Percentiles rank a stretch among this genome's conserved stretches.
Conservation (phyloP, 1,140 invertebrate species). For the Hirudo medicinalis region DNA sequence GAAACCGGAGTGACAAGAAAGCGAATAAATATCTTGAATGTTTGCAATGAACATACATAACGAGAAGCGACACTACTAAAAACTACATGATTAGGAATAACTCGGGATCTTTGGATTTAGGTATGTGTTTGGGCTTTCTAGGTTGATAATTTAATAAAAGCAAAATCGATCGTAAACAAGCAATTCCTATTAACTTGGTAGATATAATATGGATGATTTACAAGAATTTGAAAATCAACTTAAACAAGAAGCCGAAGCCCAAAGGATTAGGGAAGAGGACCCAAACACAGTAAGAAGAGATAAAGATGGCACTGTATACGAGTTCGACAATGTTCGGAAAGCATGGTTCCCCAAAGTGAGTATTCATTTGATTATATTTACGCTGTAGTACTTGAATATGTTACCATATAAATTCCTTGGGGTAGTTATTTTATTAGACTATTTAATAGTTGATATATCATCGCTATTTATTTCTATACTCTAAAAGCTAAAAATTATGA, state of each 20-base stretch:
- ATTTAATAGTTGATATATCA: too few species aligned
- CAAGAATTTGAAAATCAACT: constrained; percentile 41
- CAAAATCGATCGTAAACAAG: too few species aligned
- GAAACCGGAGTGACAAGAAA: too few species aligned
- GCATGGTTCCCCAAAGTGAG: constrained; percentile 84
- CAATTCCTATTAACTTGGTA: too few species aligned
- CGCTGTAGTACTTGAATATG: too few species aligned
- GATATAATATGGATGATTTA: constrained; percentile 16
- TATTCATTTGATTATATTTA: background rate
- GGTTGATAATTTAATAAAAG: too few species aligned
- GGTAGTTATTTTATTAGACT: background rate
- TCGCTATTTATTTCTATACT: background rate
- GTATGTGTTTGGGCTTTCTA: too few species aligned
- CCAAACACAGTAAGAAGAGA: constrained; percentile 56
- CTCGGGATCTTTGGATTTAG: too few species aligned
- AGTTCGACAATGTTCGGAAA: constrained; percentile 76
- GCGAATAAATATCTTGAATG: too few species aligned
- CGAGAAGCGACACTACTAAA: too few species aligned
- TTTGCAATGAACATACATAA: too few species aligned
- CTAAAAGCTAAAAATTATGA: background rate
- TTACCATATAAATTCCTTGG: background rate
- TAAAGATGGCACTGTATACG: constrained; percentile 71
- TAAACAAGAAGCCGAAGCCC: constrained; percentile 29
- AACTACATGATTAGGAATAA: too few species aligned
- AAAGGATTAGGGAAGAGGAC: constrained; percentile 10